Conservation (phyloP, 1,140 invertebrate genomes). For the Bombyx mandarina region DNA sequence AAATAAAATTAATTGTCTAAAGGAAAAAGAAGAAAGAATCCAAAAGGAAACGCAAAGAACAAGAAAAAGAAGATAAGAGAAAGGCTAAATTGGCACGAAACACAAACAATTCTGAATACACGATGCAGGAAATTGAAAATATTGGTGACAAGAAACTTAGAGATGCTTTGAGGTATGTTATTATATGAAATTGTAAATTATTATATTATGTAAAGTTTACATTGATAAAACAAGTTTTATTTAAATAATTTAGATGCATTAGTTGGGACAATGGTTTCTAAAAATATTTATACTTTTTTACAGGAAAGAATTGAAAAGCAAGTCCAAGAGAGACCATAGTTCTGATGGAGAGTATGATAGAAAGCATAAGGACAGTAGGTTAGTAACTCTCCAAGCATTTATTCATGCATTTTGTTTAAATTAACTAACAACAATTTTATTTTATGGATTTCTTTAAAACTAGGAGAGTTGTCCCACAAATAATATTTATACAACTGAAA, state of each 20-base stretch:
- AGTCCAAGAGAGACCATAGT: slow-evolving; percentile 69
- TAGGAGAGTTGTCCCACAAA: too few relatives aligned
- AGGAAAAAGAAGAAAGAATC: slow-evolving; percentile 80
- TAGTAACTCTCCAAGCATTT: not conserved
- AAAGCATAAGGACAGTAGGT: slow-evolving; percentile 74
- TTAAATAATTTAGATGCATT: not conserved
- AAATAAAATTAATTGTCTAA: slow-evolving; percentile 1
- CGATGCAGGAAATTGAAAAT: slow-evolving; percentile 74
- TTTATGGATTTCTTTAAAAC: too few relatives aligned
- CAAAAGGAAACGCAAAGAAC: slow-evolving; percentile 76
- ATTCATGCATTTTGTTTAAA: too few relatives aligned
- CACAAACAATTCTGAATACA: slow-evolving; percentile 46
- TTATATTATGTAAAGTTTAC: not conserved
- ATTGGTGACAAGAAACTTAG: slow-evolving; percentile 75
- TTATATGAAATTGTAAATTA: not conserved
- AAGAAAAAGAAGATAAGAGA: slow-evolving; percentile 66
- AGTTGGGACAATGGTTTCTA: not conserved
- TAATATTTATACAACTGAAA: too few relatives aligned
- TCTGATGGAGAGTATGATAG: slow-evolving; percentile 74
- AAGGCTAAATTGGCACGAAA: slow-evolving; percentile 59
- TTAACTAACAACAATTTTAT: too few relatives aligned
- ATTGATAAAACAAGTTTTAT: not conserved
- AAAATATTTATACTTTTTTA: slow-evolving; percentile 12
- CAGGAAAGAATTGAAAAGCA: slow-evolving; percentile 69
- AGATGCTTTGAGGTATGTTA: slow-evolving; percentile 74